Evolutionary conservation across 2,888 invertebrate genomes (phyloP), one percentile per base, ranked within the genome.

Genomic region (Trichopria drosophilae): DNA sequence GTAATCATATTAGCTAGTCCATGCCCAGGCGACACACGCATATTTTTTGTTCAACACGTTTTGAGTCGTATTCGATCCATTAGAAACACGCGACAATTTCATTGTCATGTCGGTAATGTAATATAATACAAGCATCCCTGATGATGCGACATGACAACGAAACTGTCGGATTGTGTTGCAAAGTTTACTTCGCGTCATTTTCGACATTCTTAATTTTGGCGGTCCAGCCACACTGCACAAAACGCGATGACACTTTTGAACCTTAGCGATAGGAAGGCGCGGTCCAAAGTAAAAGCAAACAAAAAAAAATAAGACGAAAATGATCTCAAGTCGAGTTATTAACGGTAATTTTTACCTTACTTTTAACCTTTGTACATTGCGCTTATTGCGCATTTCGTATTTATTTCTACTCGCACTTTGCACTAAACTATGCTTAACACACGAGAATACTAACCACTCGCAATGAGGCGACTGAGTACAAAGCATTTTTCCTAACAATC

Each of bases 291-390:
- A 20, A 29, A 50, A 48, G 43, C 26, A 47, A 54, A 46, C 22
- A 18, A 52, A 57, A 31, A 41, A 58, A 58, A 57, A 63, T 55
- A 57, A 67, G 58, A 63, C 62, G 63, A 65, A 64, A 68, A 69
- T 73, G 73, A 73, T 73, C 73, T 73, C 73, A 73, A 68, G 65
- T 67, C 67, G 65, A 59, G 59, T 65, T 65, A 68, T 67, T 67
- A 69, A 65, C 54, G 58, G 54, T 70, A 65, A 59, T 61, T 32
- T n/a, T n/a, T 62, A 60, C 61, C 53, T 63, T 63, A 61, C 62
- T 60, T 64, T 61, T 64, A 65, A 65, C 64, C 63, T 62, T 67
- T 73, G 71, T 73, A 72, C 63, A 73, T 71, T 71, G 64, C 63
- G 73, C 68, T 71, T 70, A 62, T 68, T 68, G n/a, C n/a, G 62